Base-by-base conservation (phyloP, 2,113 vertebrate genomes). In the Alectura lathami region DNA sequence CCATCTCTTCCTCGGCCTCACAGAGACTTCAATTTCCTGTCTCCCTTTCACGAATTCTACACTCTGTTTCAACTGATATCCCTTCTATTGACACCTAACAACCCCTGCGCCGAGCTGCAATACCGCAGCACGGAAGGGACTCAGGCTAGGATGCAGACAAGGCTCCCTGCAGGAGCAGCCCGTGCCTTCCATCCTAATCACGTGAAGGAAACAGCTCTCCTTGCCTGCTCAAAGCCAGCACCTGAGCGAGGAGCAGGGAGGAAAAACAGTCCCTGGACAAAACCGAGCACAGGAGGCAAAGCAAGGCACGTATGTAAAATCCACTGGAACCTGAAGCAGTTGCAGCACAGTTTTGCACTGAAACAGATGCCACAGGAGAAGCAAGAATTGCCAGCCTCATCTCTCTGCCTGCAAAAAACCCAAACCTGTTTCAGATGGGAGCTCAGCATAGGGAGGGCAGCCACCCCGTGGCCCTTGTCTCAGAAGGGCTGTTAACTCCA, bases 1-100 rank as follows among this genome's bases (percentile, higher is more conserved):
- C 24, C 43, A 29, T 67, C 47, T 94, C 51, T 68, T 17, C 38
- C 43, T 90, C 87, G 86, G 29, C 43, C 51, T 84, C 73, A 80
- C 29, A 47, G 77, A 69, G 11, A 69, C 20, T 69, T 92, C 89
- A 24, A 92, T 95, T 93, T 96, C 88, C 90, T 75, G 42, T 74
- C 81, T 90, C 27, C 54, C 45, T 83, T 66, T 83, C 51, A 34
- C 34, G 50, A 74, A 89, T 38, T 38, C 36, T 85, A 13, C 24
- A 43, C 34, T 86, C 93, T 29, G 34, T 81, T 78, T 93, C 63
- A 87, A 50, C 11, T 17, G 30, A 38, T 16, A 59, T 82, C 45
- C 34, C 57, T 90, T 69, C 51, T 50, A 13, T 2, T n/a, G 51
- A 50, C 45, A 76, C 42, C 81, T 80, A n/a, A 85, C 81, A 40